Evolutionary conservation across 1,140 invertebrate genomes (phyloP).

Genomic region (Chionoecetes opilio): DNA sequence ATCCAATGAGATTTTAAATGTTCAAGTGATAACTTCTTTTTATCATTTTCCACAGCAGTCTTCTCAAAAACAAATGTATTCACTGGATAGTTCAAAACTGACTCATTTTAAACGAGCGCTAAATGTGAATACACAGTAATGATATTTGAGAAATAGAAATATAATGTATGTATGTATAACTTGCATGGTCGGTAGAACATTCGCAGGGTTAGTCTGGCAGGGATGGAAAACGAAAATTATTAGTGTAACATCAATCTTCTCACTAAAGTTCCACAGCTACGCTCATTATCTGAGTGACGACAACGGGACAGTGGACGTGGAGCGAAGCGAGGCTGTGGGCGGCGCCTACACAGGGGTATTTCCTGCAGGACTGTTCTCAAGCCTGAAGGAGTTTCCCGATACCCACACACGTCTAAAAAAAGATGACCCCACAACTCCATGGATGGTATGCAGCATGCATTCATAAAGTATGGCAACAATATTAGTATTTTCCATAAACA

Average conservation of each 20-base stretch:
- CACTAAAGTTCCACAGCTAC: constrained; percentile 72
- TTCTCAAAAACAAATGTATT: not conserved
- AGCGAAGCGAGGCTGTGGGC: constrained; percentile 43
- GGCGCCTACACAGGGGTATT: constrained; percentile 76
- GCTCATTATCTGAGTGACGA: constrained; percentile 72
- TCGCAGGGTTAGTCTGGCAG: not conserved
- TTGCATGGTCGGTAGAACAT: too few species aligned
- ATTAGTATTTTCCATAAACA: too few species aligned
- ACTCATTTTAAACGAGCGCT: not conserved
- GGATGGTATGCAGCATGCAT: constrained; percentile 31
- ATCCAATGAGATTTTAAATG: too few species aligned
- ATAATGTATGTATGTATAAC: not conserved
- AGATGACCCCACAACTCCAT: not conserved
- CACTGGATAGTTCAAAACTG: not conserved
- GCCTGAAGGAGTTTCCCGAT: not conserved
- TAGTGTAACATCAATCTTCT: not conserved
- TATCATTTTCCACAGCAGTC: not conserved
- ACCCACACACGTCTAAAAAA: not conserved
- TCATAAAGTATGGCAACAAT: too few species aligned
- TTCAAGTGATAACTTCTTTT: not conserved
- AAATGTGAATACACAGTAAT: not conserved
- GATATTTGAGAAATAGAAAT: not conserved
- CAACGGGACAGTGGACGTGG: constrained; percentile 65
- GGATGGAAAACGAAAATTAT: not conserved
- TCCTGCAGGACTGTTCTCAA: constrained; percentile 70